Conservation (phyloP, 2,113 vertebrate species). For the Scolopax mira region DNA sequence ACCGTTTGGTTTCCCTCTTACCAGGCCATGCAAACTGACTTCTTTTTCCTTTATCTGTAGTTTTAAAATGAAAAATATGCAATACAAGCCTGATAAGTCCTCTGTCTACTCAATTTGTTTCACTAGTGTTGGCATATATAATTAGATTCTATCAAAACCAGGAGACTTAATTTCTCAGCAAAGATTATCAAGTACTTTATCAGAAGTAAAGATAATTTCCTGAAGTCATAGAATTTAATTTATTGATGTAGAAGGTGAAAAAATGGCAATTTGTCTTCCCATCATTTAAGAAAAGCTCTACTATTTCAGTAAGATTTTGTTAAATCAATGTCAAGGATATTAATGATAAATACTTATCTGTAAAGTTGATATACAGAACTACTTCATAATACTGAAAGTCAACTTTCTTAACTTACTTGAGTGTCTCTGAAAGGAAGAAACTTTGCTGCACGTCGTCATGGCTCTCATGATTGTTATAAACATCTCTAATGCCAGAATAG, state of each 20-base stretch:
- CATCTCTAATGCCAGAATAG: conserved; percentile 92
- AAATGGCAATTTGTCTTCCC: background rate
- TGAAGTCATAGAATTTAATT: background rate
- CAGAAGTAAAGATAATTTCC: background rate
- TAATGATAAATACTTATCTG: background rate
- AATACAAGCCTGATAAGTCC: background rate
- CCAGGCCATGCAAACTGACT: background rate
- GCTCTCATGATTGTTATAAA: conserved; percentile 82
- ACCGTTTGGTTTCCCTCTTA: background rate
- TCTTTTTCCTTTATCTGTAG: background rate
- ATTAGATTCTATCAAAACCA: background rate
- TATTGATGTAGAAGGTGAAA: background rate
- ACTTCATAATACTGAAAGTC: background rate
- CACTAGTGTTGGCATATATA: background rate
- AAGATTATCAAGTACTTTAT: background rate
- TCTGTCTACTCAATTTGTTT: background rate
- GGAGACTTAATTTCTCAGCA: background rate
- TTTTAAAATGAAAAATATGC: background rate
- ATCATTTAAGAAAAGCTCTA: background rate
- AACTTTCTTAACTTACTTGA: conserved; percentile 85
- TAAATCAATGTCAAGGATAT: background rate
- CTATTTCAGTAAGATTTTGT: background rate
- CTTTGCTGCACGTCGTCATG: conserved; percentile 97
- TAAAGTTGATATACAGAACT: background rate
- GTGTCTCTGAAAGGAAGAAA: conserved; percentile 95